Percentiles rank a stretch among this genome's conserved stretches.
These are phyloP conservation scores for Bagarius yarrelli DNA, from an alignment of 2,113 vertebrate genomes.

Conservation along the genomic window DNA sequence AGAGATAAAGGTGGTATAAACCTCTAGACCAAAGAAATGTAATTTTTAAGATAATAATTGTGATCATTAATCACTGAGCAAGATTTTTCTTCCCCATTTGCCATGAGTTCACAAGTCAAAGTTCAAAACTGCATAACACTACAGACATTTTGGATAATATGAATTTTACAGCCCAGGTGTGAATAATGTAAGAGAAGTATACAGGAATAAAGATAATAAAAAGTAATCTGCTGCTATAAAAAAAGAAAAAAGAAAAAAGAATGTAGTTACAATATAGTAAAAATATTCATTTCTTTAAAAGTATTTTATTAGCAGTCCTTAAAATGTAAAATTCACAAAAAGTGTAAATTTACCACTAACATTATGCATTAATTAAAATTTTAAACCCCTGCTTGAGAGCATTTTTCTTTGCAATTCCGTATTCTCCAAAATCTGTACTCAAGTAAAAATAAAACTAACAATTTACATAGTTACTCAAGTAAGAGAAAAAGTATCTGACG, in stretches of 20 bases:
- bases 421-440: no score
- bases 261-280: neutral
- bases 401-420: no score
- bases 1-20: constrained; percentile 74
- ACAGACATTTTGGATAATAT: constrained; percentile 52
- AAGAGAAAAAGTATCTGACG: no score
- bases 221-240: neutral
- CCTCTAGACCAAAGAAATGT: constrained; percentile 74
- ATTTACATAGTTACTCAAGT: no score
- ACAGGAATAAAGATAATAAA: neutral
- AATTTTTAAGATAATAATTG: constrained; percentile 79
- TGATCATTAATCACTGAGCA: constrained; percentile 78
- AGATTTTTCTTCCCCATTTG: constrained; percentile 65
- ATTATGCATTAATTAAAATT: no score
- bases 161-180: constrained; percentile 10
- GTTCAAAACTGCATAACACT: constrained; percentile 57
- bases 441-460: no score
- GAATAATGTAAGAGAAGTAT: neutral
- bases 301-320: neutral
- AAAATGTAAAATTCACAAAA: neutral
- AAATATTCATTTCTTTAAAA: neutral
- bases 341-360: no score
- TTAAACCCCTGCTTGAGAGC: no score
- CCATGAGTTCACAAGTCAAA: constrained; percentile 67
- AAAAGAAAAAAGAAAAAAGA: no score